Evolutionary conservation across 2,113 vertebrate genomes (phyloP).

Genomic region (Paramormyrops kingsleyae): DNA sequence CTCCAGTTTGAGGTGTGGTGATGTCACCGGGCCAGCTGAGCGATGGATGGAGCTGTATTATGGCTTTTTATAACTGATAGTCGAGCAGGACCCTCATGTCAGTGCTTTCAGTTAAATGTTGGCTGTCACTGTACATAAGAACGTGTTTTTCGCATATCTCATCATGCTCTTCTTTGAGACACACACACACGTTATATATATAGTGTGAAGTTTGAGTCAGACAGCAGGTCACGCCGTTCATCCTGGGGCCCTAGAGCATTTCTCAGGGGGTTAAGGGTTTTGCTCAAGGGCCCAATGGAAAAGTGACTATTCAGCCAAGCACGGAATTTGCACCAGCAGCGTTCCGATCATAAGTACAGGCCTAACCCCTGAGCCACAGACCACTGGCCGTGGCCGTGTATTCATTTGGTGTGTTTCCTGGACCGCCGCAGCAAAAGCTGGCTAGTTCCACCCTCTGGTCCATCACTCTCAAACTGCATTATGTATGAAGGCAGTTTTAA

Average conservation of each 20-base stretch:
- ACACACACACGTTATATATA: not conserved
- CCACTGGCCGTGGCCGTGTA: not conserved
- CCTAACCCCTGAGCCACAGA: not conserved
- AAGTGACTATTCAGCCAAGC: not conserved
- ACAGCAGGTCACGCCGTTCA: not conserved
- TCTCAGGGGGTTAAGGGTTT: not conserved
- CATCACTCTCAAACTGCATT: not conserved
- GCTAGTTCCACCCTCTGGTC: not conserved
- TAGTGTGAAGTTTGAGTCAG: not conserved
- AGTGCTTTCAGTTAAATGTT: not conserved
- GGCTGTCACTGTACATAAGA: not conserved
- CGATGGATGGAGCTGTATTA: not conserved
- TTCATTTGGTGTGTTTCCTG: not conserved
- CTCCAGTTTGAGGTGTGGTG: not conserved
- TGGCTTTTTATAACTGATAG: not conserved
- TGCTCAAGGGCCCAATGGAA: not conserved
- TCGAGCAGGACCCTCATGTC: not conserved
- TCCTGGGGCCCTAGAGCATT: not conserved
- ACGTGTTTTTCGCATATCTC: not conserved
- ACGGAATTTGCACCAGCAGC: not conserved
- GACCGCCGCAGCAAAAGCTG: not conserved
- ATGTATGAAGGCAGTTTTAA: not conserved
- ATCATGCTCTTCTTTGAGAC: not conserved
- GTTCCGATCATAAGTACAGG: not conserved
- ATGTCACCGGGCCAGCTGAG: not conserved